Base-by-base conservation (phyloP, 2,113 vertebrate genomes). In the Lamprologus tigripictilis region DNA sequence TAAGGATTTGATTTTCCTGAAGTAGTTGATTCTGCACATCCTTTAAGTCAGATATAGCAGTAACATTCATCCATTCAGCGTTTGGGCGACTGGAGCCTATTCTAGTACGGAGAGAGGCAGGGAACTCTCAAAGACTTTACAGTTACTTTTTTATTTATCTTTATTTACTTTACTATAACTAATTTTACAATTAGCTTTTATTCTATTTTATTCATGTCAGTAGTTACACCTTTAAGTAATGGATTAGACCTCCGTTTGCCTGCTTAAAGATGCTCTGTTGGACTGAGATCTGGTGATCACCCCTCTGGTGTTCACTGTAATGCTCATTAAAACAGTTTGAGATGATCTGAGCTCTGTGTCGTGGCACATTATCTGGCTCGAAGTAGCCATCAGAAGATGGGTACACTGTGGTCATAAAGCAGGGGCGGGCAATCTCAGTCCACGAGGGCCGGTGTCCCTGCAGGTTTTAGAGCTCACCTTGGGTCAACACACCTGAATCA, bases 21-120 rank as follows among this genome's bases (percentile, higher is more conserved):
- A 42, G 0, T 42, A 71, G 1, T 23, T 9, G 35, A 37, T 68
- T 40, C 23, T 47, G 21, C 40, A 11, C 23, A 1, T 76, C 0
- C 8, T 76, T 76, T 76, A 28, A 47, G 37, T 47, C 21, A 76
- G 40, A 76, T 17, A 76, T 7, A 47, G 14, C 40, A 28, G 21
- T 76, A 11, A 5, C 40, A 47, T 73, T 71, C 3, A 40, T 68
- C 10, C 33, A 8, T 68, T 68, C 63, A 37, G 63, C 33, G 63
- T 13, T 37, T 31, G 17, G 7, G 12, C 2, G 2, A 23, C n/a
- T 21, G 66, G 66, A 42, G 66, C 66, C 8, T 71, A 5, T 23
- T 71, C n/a, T 21, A 71, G n/a, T 21, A 6, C 3, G 4, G 35
- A 21, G 12, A 42, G 66, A 21, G 12, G 13, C 5, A 3, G 37